Evolutionary conservation across 2,113 vertebrate genomes (phyloP).

Genomic region (Haemorhous mexicanus): DNA sequence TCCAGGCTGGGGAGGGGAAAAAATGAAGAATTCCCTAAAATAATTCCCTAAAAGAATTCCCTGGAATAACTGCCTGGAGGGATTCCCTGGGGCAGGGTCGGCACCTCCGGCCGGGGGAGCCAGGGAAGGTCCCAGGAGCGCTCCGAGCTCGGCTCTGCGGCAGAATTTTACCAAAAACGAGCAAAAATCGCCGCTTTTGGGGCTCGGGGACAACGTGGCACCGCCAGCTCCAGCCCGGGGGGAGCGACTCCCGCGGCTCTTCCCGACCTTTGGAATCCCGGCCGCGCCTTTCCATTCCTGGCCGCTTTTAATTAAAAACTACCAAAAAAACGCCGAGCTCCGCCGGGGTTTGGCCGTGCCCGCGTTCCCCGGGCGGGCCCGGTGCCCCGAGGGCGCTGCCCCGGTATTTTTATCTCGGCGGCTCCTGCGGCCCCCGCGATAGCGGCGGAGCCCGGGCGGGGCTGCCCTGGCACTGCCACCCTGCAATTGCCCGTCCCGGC

Average conservation of each 20-base stretch:
- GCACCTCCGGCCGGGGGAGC: not conserved
- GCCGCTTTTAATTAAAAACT: not conserved
- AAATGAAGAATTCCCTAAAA: too few species aligned
- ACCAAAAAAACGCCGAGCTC: not conserved
- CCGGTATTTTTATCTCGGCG: not conserved
- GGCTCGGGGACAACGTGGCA: not conserved
- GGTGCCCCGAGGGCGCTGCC: not conserved
- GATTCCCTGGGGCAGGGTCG: not conserved
- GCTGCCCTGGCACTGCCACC: not conserved
- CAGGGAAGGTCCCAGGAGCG: fast-evolving
- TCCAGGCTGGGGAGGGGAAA: too few species aligned
- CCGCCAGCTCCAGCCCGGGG: fast-evolving
- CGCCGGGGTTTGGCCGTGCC: fast-evolving
- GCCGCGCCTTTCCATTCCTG: not conserved
- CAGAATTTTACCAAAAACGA: fast-evolving
- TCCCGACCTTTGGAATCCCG: not conserved
- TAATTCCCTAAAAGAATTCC: not conserved
- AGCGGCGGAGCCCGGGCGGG: not conserved
- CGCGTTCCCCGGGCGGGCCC: not conserved
- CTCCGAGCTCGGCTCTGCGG: fast-evolving
- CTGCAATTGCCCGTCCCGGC: not conserved
- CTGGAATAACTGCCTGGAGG: not conserved
- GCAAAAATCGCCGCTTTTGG: fast-evolving
- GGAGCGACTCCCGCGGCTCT: not conserved
- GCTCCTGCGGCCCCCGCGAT: not conserved